Evolutionary conservation across 1,140 invertebrate species (phyloP), one percentile per base, ranked within the genome.

Genomic region (Carposina sasakii): DNA sequence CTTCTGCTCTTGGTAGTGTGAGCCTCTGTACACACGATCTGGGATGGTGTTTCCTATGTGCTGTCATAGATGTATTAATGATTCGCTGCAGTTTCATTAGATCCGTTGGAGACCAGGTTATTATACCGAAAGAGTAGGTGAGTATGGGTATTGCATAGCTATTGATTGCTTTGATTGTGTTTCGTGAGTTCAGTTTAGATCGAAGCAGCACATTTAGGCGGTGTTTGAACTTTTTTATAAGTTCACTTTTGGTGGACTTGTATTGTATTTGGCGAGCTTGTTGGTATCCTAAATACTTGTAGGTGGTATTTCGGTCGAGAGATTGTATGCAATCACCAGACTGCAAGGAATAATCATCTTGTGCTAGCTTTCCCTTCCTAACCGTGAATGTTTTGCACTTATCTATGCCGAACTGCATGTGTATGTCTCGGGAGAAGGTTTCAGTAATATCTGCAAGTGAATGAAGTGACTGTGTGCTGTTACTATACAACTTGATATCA

Each of bases 211-310:
- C 20, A 21, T 44, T 51, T 17, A 51, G 21, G 16, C 48, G 23
- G 6, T 51, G 21, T 40, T 44, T 52, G 17, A 26, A 52, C 31
- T 52, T 40, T 1, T 13, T 37, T 17, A 16, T 52, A 2, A 52
- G 19, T 45, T 21, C 22, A 2, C 21, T 8, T 52, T 52, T 52
- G n/a, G 31, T 39, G 5, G 26, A 3, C 23, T 24, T 52, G 2
- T 46, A 43, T 12, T 52, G 5, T 3, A 46, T 46, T 30, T 9
- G 20, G 4, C 6, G n/a, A 10, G 26, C 23, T 33, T 52, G 50
- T n/a, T 46, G 23, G 15, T 22, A 46, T n/a, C 50, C 50, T 41
- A 52, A n/a, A 24, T 41, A 41, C 15, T 41, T 41, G 16, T 41
- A 41, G 6, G 22, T 6, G 2, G 12, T 13, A 9, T 17, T 19